These are phyloP conservation scores for Xiphophorus birchmanni DNA, from an alignment of 2,797 vertebrate species.

Conservation along the genomic window DNA sequence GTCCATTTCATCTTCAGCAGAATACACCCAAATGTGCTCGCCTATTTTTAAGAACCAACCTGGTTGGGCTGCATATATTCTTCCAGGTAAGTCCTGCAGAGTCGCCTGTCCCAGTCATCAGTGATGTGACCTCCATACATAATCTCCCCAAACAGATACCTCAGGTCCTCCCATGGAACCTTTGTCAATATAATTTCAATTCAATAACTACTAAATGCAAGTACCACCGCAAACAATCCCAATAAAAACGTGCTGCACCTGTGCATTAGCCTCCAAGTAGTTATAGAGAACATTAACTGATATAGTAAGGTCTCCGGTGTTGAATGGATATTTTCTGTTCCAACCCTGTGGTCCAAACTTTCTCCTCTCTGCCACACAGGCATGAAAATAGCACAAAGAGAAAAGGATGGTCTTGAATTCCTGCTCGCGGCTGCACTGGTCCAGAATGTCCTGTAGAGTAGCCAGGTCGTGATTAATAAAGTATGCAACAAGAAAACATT, in stretches of 20 bases:
- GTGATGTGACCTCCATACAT: conserved; percentile 85
- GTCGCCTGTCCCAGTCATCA: conserved; percentile 83
- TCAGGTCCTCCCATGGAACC: conserved; percentile 84
- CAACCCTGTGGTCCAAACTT: conserved; percentile 85
- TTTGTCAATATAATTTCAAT: conserved; percentile 39
- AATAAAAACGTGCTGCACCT: conserved; percentile 62
- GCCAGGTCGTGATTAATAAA: not conserved
- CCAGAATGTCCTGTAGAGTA: conserved; percentile 79
- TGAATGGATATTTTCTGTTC: conserved; percentile 86
- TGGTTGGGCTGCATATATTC: conserved; percentile 87
- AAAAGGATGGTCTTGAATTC: conserved; percentile 88
- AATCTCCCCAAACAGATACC: conserved; percentile 86
- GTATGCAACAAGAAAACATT: not conserved
- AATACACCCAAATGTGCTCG: not conserved
- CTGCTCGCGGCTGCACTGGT: conserved; percentile 85
- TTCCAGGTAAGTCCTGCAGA: conserved; percentile 84
- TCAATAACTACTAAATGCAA: conserved; percentile 14
- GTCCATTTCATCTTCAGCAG: conserved; percentile 13
- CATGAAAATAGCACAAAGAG: conserved; percentile 85
- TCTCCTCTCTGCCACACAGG: conserved; percentile 81
- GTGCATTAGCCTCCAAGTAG: conserved; percentile 84
- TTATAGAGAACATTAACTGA: conserved; percentile 82
- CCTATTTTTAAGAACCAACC: conserved; percentile 39
- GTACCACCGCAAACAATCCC: not conserved
- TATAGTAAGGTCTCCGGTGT: conserved; percentile 81